A percentile compares a stretch with the other conserved stretches of the same genome.
These are phyloP conservation scores for Meteorus sp. DNA, from an alignment of 1,140 invertebrate species.

Conservation along the genomic window DNA sequence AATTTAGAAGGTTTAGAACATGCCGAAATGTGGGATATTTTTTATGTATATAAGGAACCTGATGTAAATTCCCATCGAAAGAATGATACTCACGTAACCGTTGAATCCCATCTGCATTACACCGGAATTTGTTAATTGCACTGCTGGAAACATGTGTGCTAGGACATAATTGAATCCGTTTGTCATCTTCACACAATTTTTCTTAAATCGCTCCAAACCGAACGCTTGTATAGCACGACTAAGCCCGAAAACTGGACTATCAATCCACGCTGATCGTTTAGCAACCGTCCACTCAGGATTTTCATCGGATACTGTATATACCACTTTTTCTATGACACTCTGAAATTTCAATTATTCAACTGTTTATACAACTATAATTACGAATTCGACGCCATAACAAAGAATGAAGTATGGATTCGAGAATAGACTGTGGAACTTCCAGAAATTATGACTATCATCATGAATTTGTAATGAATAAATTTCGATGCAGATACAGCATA, in stretches of 20 bases:
- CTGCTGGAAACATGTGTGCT: slow-evolving; percentile 68
- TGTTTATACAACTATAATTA: background rate
- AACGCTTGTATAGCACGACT: slow-evolving; percentile 85
- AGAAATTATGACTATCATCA: too few relatives aligned
- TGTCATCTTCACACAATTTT: slow-evolving; percentile 79
- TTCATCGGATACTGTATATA: slow-evolving; percentile 72
- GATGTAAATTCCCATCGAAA: slow-evolving; percentile 9
- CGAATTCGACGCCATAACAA: background rate
- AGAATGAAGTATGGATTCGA: background rate
- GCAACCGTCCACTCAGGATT: slow-evolving; percentile 77
- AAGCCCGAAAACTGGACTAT: slow-evolving; percentile 85
- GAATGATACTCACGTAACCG: slow-evolving; percentile 37
- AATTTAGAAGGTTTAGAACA: too few relatives aligned
- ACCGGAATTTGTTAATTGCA: slow-evolving; percentile 51
- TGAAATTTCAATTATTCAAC: slow-evolving; percentile 55
- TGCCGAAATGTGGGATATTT: too few relatives aligned
- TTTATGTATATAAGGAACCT: slow-evolving; percentile 7
- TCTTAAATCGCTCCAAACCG: slow-evolving; percentile 83
- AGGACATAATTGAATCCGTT: slow-evolving; percentile 84
- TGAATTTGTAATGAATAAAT: too few relatives aligned
- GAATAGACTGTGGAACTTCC: background rate
- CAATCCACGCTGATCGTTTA: slow-evolving; percentile 79
- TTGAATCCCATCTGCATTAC: slow-evolving; percentile 44
- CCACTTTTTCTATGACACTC: slow-evolving; percentile 87
- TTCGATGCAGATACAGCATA: too few relatives aligned